A percentile compares a stretch with the other conserved stretches of the same genome.
phyloP scores from a whole-genome alignment of 2,888 invertebrate species.

The Pseudeuparius sepicola region DNA sequence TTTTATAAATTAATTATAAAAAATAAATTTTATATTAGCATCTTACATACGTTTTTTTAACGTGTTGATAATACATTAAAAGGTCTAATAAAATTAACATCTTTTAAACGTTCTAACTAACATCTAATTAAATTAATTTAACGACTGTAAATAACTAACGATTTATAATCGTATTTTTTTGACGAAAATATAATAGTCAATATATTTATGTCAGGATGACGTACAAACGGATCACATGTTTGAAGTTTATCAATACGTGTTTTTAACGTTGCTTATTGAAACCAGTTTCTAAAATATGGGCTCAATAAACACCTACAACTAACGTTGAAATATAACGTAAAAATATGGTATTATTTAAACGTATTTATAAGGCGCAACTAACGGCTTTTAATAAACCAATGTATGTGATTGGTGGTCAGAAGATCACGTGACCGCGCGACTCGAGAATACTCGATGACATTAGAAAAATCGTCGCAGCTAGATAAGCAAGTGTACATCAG shows the following conservation, averaged over 20 bases:
- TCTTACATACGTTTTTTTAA: constrained; percentile 1
- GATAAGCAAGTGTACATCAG: too few species aligned
- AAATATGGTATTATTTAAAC: too few species aligned
- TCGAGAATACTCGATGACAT: too few species aligned
- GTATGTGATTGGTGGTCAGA: too few species aligned
- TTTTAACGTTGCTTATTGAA: constrained; percentile 2
- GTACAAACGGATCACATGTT: constrained; percentile 2
- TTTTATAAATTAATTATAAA: too few species aligned
- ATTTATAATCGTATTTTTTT: constrained; percentile 1
- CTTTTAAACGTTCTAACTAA: constrained; percentile 1
- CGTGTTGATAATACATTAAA: constrained; percentile 1
- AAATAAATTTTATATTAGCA: too few species aligned
- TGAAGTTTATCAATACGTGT: constrained; percentile 1
- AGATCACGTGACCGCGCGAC: too few species aligned
- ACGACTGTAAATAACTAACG: neutral
- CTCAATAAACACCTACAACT: too few species aligned
- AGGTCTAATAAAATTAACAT: constrained; percentile 3
- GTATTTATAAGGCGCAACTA: too few species aligned
- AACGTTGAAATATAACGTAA: too few species aligned
- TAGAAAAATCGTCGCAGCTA: too few species aligned
- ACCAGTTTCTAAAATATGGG: neutral
- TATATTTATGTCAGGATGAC: constrained; percentile 2
- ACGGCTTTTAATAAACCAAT: too few species aligned
- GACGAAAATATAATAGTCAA: constrained; percentile 2
- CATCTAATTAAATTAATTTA: neutral